phyloP scores from a whole-genome alignment of 2,113 vertebrate genomes.

The Alaudala cheleensis region DNA sequence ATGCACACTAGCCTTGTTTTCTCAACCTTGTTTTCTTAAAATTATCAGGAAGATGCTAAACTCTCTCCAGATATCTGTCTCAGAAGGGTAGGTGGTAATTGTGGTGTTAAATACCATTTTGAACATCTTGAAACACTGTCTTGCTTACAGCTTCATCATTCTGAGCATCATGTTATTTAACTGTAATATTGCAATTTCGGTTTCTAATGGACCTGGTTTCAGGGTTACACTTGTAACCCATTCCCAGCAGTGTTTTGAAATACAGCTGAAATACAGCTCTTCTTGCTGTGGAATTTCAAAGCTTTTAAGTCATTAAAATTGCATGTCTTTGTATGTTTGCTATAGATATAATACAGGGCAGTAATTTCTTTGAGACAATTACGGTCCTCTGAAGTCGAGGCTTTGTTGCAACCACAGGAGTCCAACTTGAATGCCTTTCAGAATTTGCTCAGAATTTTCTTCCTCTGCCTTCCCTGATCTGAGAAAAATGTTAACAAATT shows the following conservation, averaged over 20 bases:
- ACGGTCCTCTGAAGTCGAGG: not conserved
- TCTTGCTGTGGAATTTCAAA: not conserved
- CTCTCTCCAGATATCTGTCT: not conserved
- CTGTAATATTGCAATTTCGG: not conserved
- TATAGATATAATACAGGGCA: not conserved
- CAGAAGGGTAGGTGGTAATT: not conserved
- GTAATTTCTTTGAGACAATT: not conserved
- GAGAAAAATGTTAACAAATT: not conserved
- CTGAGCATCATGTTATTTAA: not conserved
- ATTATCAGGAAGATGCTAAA: not conserved
- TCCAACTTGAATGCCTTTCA: not conserved
- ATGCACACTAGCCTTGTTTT: not conserved
- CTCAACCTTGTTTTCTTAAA: not conserved
- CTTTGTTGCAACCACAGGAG: not conserved
- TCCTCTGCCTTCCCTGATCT: not conserved
- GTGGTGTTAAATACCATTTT: not conserved
- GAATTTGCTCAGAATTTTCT: not conserved
- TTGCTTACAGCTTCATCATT: not conserved
- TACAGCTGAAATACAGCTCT: not conserved
- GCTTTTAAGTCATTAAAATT: conserved; percentile 13
- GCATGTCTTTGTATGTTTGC: not conserved
- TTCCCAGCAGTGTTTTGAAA: not conserved
- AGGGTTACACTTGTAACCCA: not conserved
- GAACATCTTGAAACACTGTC: not conserved
- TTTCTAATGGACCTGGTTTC: not conserved